Conservation (phyloP, 2,113 vertebrate species). For the Cygnus atratus region DNA sequence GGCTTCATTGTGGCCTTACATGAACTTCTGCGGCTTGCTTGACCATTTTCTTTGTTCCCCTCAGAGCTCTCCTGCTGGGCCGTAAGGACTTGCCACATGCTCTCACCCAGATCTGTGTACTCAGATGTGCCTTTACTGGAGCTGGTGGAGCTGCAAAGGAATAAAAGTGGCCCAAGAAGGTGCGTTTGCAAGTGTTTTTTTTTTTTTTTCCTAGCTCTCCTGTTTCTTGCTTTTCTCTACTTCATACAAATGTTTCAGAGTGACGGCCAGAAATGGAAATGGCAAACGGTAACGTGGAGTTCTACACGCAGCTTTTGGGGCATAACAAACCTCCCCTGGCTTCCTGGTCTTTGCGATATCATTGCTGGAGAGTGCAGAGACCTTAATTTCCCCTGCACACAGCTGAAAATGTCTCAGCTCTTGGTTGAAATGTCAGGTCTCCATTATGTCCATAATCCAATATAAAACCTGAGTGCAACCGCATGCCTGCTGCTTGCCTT, state of each 20-base stretch:
- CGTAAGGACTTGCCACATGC: background rate
- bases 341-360: background rate
- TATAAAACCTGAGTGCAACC: background rate
- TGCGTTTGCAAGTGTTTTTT: background rate
- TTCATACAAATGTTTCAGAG: background rate
- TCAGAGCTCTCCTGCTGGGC: background rate
- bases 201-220: background rate
- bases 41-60: background rate
- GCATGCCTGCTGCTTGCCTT: background rate
- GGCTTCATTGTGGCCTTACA: background rate
- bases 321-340: background rate
- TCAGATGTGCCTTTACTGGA: background rate
- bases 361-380: background rate
- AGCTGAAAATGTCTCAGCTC: background rate
- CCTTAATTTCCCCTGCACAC: background rate
- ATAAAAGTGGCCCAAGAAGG: background rate
- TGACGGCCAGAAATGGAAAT: background rate
- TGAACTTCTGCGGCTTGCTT: background rate
- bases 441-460: background rate
- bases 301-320: background rate
- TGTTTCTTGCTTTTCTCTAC: background rate
- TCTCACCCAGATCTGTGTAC: no score
- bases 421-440: constrained; percentile 2
- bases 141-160: background rate
- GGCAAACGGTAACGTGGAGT: background rate